phyloP scores from a whole-genome alignment of 2,113 vertebrate genomes.

The Reinhardtius hippoglossoides region DNA sequence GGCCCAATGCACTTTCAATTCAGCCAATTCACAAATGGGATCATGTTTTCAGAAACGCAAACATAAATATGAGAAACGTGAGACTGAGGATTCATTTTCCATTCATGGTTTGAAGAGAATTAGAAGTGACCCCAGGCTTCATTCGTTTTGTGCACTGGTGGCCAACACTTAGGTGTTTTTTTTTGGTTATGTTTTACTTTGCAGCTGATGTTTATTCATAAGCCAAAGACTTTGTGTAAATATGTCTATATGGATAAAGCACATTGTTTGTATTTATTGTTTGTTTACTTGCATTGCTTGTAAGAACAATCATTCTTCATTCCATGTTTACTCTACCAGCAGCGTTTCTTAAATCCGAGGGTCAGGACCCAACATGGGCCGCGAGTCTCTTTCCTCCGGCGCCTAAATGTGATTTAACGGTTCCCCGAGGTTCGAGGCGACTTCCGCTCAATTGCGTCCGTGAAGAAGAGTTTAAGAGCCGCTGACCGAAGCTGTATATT shows the following conservation, averaged over 20 bases:
- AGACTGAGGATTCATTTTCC: conserved; percentile 32
- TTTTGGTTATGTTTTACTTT: conserved; percentile 70
- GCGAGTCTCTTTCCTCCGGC: no score
- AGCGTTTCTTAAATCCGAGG: conserved; percentile 70
- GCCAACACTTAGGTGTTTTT: conserved; percentile 85
- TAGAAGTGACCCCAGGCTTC: conserved; percentile 66
- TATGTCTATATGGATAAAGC: conserved; percentile 99
- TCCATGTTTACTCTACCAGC: conserved; percentile 84
- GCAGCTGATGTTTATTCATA: conserved; percentile 93
- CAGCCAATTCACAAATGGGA: conserved; percentile 53
- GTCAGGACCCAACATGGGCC: conserved; percentile 27
- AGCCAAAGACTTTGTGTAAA: conserved; percentile 99
- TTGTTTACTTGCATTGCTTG: conserved; percentile 97
- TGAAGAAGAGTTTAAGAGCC: conserved; percentile 67
- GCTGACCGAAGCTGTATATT: conserved; percentile 76
- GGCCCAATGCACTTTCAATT: conserved; percentile 73
- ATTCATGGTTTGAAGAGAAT: conserved; percentile 52
- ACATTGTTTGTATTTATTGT: conserved; percentile 99
- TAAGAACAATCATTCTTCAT: conserved; percentile 90
- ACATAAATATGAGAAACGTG: background rate
- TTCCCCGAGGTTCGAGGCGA: no score
- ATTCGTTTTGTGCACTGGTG: conserved; percentile 88
- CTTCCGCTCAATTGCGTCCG: conserved; percentile 43
- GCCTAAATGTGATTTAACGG: no score
- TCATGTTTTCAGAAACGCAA: conserved; percentile 2